These are phyloP conservation scores for Catamblyrhynchus diadema DNA, from an alignment of 2,797 vertebrate species.

Conservation along the genomic window DNA sequence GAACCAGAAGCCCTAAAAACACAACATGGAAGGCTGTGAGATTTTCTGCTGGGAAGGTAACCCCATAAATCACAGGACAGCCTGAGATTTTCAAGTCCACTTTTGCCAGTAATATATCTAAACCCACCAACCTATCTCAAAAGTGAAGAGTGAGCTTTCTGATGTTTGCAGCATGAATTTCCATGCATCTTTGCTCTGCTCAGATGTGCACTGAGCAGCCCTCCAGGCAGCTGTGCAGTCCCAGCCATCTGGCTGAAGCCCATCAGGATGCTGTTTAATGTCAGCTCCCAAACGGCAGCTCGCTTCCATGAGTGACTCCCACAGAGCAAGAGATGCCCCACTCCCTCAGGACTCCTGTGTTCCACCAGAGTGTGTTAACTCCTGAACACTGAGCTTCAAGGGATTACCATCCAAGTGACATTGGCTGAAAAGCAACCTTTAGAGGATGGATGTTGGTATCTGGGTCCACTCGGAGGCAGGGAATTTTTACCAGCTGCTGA, in stretches of 20 bases:
- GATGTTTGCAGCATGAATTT: not conserved
- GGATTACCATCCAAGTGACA: not conserved
- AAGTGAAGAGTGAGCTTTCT: not conserved
- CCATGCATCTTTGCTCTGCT: not conserved
- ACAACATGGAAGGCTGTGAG: not conserved
- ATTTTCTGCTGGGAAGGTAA: not conserved
- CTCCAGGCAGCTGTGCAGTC: not conserved
- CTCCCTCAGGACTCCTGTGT: not conserved
- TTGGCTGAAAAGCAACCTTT: not conserved
- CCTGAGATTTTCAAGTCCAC: not conserved
- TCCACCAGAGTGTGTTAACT: not conserved
- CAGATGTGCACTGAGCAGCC: fast-evolving
- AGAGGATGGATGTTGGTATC: not conserved
- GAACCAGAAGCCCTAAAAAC: not conserved
- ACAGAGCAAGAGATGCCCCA: not conserved
- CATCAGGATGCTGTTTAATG: not conserved
- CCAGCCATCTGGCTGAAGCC: not conserved
- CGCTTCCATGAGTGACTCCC: fast-evolving
- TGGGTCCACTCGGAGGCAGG: not conserved
- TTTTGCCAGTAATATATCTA: not conserved
- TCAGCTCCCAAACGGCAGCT: not conserved
- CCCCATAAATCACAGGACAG: not conserved
- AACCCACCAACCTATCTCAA: not conserved
- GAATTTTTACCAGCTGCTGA: not conserved
- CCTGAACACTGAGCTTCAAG: not conserved